Conservation (phyloP, 2,113 vertebrate genomes). For the Platysteira castanea region DNA sequence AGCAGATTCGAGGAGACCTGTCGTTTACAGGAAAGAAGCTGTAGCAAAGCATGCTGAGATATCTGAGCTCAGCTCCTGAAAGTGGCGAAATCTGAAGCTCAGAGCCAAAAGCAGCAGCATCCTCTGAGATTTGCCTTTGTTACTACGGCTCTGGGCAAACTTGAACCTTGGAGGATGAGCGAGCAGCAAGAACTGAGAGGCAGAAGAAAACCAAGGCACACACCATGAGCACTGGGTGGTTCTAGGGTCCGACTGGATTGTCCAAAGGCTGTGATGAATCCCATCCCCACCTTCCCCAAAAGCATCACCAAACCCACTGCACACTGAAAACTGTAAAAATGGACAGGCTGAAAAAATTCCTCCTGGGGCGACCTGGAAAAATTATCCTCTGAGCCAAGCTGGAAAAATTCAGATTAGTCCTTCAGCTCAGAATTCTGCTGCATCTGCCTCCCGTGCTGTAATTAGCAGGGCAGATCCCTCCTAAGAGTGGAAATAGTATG, state of each 20-base stretch:
- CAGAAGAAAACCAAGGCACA: neutral
- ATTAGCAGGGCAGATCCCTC: neutral
- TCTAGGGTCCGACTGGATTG: neutral
- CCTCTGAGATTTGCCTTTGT: neutral
- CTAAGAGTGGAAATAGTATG: rapidly evolving
- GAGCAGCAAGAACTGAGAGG: neutral
- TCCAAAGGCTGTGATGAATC: neutral
- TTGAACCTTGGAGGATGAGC: neutral
- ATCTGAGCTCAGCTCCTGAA: neutral
- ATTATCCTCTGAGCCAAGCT: neutral
- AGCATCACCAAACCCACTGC: neutral
- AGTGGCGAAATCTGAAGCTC: neutral
- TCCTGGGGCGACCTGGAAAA: neutral
- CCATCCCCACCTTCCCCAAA: neutral
- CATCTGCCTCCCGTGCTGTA: rapidly evolving
- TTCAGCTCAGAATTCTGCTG: neutral
- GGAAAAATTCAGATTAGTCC: neutral
- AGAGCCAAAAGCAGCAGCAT: neutral
- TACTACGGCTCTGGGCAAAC: neutral
- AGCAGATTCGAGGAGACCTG: neutral
- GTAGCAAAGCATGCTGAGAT: neutral
- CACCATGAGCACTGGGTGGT: neutral
- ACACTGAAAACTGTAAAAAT: neutral
- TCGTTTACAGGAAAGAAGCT: neutral
- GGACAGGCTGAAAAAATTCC: neutral